These are phyloP conservation scores for Netelia melanura DNA, from an alignment of 2,888 invertebrate species.

Conservation along the genomic window DNA sequence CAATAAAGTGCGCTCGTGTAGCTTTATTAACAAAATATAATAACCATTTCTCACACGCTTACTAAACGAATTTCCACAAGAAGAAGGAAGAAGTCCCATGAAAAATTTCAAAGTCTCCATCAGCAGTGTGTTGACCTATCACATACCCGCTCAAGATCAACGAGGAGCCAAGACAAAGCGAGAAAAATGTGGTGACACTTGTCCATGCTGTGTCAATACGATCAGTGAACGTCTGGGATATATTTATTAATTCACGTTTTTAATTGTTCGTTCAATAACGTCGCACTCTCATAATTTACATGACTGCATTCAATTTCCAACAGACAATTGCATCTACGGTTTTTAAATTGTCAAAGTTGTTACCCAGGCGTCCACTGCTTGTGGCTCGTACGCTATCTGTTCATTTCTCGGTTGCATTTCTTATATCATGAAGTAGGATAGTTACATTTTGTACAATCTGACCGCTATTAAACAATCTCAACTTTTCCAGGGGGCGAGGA, in stretches of 20 bases:
- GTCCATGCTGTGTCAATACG: slow-evolving; percentile 24
- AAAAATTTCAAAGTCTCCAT: slow-evolving; percentile 82
- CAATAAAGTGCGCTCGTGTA: not conserved
- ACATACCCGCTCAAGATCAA: slow-evolving; percentile 80
- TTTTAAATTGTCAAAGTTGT: not conserved
- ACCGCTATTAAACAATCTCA: slow-evolving; percentile 32
- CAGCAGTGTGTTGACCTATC: slow-evolving; percentile 83
- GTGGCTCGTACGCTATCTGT: not conserved
- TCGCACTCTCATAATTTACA: not conserved
- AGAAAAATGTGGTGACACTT: slow-evolving; percentile 79
- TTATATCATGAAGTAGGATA: not conserved
- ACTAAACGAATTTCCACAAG: slow-evolving; percentile 60
- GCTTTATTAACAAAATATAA: slow-evolving; percentile 13
- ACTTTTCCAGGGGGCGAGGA: slow-evolving; percentile 65
- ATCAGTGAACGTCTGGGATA: not conserved
- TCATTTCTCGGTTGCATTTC: not conserved
- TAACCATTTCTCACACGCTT: slow-evolving; percentile 72
- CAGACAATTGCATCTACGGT: not conserved
- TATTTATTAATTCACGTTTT: not conserved
- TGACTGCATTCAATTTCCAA: not conserved
- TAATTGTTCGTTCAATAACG: not conserved
- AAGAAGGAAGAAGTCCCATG: slow-evolving; percentile 67
- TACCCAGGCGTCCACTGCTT: not conserved
- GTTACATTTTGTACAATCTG: slow-evolving; percentile 25
- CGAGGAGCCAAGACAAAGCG: slow-evolving; percentile 79